A percentile compares a stretch with the other conserved stretches of the same genome.
phyloP scores from a whole-genome alignment of 2,888 invertebrate genomes.

The Fragum whitleyi region DNA sequence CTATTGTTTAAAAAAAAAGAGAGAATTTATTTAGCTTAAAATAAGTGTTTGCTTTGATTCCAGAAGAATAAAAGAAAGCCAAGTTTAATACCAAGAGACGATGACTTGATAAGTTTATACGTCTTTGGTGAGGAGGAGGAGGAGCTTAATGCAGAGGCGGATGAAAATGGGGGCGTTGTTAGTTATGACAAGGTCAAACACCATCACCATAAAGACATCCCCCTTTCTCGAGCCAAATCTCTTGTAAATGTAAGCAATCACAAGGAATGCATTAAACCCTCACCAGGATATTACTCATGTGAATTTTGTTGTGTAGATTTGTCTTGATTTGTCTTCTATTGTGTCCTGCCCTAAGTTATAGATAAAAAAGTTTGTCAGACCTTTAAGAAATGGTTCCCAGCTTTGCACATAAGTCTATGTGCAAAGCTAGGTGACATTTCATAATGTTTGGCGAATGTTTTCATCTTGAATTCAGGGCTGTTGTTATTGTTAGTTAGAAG shows the following conservation, averaged over 20 bases:
- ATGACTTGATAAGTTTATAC: constrained; percentile 81
- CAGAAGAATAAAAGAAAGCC: constrained; percentile 43
- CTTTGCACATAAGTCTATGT: no score
- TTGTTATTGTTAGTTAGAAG: no score
- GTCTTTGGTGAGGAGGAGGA: constrained; percentile 83
- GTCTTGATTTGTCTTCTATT: no score
- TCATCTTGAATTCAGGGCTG: no score
- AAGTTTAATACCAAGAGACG: constrained; percentile 60
- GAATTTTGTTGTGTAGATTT: background rate
- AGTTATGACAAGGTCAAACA: constrained; percentile 75
- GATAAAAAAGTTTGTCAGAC: no score
- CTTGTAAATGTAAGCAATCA: constrained; percentile 64
- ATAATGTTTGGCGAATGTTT: no score
- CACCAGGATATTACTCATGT: constrained; percentile 11
- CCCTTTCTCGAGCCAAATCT: constrained; percentile 52
- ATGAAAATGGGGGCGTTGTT: constrained; percentile 75
- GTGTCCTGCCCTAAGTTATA: no score
- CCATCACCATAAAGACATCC: constrained; percentile 75
- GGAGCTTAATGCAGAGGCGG: constrained; percentile 75
- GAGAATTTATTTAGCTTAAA: no score
- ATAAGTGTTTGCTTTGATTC: constrained; percentile 17
- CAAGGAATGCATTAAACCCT: constrained; percentile 30
- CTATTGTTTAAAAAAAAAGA: no score
- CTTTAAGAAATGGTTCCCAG: no score
- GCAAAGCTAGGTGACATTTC: no score